Evolutionary conservation across 2,888 invertebrate species (phyloP).

Genomic region (Stenichneumon culpator): DNA sequence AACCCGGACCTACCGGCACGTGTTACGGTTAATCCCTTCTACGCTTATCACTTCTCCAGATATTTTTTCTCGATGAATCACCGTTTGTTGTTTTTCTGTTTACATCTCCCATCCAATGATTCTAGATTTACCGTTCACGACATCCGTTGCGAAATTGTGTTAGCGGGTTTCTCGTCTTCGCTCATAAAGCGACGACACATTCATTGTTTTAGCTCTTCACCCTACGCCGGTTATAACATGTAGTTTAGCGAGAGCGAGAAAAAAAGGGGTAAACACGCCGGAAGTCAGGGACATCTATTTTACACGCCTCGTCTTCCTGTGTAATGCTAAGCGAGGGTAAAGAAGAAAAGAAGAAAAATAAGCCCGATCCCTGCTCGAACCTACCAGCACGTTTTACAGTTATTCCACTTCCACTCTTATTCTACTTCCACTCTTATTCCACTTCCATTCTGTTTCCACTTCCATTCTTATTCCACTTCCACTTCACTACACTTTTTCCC

Average conservation of each 20-base stretch:
- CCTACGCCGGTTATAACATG: neutral
- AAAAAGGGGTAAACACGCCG: neutral
- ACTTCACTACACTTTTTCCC: neutral
- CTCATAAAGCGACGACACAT: neutral
- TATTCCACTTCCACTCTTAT: neutral
- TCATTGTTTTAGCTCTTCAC: neutral
- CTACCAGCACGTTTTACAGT: neutral
- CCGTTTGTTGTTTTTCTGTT: neutral
- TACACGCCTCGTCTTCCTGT: neutral
- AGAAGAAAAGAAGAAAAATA: neutral
- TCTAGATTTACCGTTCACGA: neutral
- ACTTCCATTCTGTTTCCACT: neutral
- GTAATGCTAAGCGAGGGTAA: neutral
- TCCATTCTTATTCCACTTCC: neutral
- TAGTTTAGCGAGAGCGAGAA: neutral
- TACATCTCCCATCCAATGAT: neutral
- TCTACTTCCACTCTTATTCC: no score
- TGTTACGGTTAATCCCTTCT: neutral
- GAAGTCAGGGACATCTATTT: slow-evolving; percentile 12
- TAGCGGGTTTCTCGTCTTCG: neutral
- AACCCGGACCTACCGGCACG: neutral
- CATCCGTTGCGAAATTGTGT: neutral
- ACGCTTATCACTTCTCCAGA: neutral
- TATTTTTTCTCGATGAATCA: neutral
- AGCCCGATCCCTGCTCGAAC: no score